A percentile compares a stretch with the other conserved stretches of the same genome.
Evolutionary conservation across 2,797 vertebrate genomes (phyloP).

Genomic region (Limnodromus scolopaceus): DNA sequence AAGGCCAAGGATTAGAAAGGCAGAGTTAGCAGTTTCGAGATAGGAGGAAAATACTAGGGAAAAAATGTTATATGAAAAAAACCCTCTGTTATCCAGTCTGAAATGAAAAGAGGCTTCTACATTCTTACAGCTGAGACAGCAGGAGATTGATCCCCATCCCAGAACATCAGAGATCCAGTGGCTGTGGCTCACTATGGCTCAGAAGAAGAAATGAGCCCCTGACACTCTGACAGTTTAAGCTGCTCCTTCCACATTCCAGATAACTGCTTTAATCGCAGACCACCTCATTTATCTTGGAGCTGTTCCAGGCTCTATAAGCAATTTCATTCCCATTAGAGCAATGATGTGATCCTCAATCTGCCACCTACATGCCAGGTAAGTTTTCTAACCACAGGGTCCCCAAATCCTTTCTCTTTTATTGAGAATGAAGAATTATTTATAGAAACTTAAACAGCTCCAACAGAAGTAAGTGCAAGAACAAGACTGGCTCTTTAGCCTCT

Average conservation of each 20-base stretch:
- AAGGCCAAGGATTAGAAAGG: neutral
- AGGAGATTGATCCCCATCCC: neutral
- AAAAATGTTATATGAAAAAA: neutral
- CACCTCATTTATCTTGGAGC: neutral
- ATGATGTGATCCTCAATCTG: constrained; percentile 7
- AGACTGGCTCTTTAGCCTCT: neutral
- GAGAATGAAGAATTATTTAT: neutral
- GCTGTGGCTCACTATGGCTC: neutral
- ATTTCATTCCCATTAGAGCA: neutral
- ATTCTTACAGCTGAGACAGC: neutral
- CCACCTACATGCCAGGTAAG: neutral
- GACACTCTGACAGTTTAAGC: neutral
- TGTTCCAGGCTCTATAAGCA: neutral
- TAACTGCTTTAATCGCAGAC: neutral
- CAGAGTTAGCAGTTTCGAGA: neutral
- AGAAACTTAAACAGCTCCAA: neutral
- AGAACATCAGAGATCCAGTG: neutral
- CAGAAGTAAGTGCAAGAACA: neutral
- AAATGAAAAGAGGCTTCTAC: neutral
- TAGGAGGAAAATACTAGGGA: neutral
- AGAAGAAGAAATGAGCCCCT: neutral
- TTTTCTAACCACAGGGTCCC: neutral
- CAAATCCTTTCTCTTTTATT: neutral
- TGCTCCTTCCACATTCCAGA: neutral
- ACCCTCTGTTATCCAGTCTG: neutral